These are phyloP conservation scores for Crepidodera aurea DNA, from an alignment of 2,888 invertebrate species.

Conservation along the genomic window DNA sequence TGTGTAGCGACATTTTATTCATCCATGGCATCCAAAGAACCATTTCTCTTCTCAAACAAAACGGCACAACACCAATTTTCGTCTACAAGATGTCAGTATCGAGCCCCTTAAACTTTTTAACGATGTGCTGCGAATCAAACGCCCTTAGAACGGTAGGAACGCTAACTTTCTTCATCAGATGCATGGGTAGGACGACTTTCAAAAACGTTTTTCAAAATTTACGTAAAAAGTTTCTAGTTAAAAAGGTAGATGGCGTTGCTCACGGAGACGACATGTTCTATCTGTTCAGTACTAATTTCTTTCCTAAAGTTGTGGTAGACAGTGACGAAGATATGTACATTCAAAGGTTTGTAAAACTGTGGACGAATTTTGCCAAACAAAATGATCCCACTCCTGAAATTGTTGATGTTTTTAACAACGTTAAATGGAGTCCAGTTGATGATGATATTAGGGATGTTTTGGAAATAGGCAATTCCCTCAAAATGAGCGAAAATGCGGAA, in stretches of 20 bases:
- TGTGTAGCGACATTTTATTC: conserved; percentile 54
- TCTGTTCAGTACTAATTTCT: conserved; percentile 45
- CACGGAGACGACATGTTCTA: conserved; percentile 55
- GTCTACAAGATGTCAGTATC: conserved; percentile 51
- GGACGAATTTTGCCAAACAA: conserved; percentile 55
- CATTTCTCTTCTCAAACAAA: conserved; percentile 37
- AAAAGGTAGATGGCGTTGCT: conserved; percentile 43
- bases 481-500: conserved; percentile 44
- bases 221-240: conserved; percentile 30
- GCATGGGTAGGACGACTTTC: conserved; percentile 35
- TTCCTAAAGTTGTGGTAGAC: conserved; percentile 34
- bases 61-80: conserved; percentile 46
- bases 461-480: conserved; percentile 50
- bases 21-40: conserved; percentile 47
- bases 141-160: conserved; percentile 42
- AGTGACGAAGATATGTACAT: conserved; percentile 48
- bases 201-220: conserved; percentile 36
- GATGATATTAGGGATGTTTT: conserved; percentile 45
- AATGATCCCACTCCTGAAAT: conserved; percentile 49
- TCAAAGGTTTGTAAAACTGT: conserved; percentile 51
- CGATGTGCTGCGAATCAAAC: conserved; percentile 41
- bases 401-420: conserved; percentile 42
- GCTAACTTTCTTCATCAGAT: conserved; percentile 40
- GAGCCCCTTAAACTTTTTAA: conserved; percentile 47
- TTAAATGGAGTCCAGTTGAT: conserved; percentile 49